Evolutionary conservation across 2,888 invertebrate genomes (phyloP).

Genomic region (Lycia hirtaria): DNA sequence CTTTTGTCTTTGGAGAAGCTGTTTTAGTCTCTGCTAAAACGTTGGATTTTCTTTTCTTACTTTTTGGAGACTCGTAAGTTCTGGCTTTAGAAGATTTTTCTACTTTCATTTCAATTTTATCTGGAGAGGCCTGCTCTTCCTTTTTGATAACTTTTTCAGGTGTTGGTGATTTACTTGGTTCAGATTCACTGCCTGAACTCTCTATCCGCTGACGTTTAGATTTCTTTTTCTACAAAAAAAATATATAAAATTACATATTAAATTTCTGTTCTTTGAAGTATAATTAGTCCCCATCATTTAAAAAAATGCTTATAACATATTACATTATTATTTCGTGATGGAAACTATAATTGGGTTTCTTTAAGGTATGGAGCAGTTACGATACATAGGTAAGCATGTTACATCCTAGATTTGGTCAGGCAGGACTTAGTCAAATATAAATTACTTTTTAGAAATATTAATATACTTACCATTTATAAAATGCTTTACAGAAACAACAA

Average conservation of each 20-base stretch:
- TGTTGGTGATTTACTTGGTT: constrained; percentile 27
- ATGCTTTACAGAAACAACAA: too few species aligned
- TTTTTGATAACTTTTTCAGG: constrained; percentile 7
- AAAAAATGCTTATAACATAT: too few species aligned
- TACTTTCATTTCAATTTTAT: constrained; percentile 47
- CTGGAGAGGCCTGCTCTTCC: constrained; percentile 15
- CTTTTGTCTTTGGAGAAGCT: constrained; percentile 12
- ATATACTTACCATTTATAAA: too few species aligned
- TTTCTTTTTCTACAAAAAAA: constrained; percentile 60
- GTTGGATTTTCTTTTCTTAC: constrained; percentile 47
- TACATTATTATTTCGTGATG: too few species aligned
- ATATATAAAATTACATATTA: not conserved
- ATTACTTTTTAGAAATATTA: too few species aligned
- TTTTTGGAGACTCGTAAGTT: constrained; percentile 66
- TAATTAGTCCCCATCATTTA: too few species aligned
- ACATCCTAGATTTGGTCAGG: too few species aligned
- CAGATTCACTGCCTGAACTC: constrained; percentile 71
- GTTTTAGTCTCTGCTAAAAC: constrained; percentile 14
- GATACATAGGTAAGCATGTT: too few species aligned
- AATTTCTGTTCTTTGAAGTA: too few species aligned
- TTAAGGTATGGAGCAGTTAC: too few species aligned
- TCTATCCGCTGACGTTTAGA: constrained; percentile 71
- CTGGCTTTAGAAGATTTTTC: constrained; percentile 56
- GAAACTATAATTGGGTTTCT: too few species aligned
- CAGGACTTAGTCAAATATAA: too few species aligned